Conservation (phyloP, 1,140 invertebrate species). For the Drosophila nebulosa region DNA sequence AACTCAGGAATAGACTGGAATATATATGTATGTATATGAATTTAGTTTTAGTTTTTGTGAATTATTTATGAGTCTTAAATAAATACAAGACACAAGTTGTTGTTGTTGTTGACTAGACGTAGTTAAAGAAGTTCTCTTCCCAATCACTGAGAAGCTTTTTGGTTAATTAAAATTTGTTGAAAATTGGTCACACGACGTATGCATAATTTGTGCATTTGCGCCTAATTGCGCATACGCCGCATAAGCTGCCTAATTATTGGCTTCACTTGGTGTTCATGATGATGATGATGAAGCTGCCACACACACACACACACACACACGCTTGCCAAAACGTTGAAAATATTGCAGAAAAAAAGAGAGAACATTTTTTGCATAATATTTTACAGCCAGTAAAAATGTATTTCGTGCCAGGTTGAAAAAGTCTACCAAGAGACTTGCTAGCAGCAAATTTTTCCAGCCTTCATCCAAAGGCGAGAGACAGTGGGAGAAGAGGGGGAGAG, state of each 20-base stretch:
- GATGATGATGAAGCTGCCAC: conserved; percentile 4
- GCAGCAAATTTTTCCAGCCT: not conserved
- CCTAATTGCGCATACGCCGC: conserved; percentile 39
- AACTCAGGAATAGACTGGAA: not conserved
- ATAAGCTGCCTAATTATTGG: conserved; percentile 29
- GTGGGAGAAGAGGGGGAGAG: not conserved
- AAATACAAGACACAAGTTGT: not conserved
- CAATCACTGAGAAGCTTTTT: not conserved
- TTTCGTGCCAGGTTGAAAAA: conserved; percentile 23
- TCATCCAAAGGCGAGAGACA: not conserved
- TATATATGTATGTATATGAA: too few species aligned
- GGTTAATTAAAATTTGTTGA: conserved; percentile 1
- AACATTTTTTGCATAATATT: conserved; percentile 4
- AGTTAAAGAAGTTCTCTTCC: not conserved
- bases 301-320: not conserved
- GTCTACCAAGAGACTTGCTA: not conserved
- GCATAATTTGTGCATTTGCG: conserved; percentile 27
- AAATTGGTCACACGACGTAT: conserved; percentile 30
- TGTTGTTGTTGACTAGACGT: not conserved
- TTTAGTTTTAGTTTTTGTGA: not conserved
- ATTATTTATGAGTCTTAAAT: conserved; percentile 30
- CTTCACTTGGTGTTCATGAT: conserved; percentile 21
- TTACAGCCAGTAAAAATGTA: conserved; percentile 33
- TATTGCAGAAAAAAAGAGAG: too few species aligned
- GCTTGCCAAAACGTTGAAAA: not conserved